These are phyloP conservation scores for Aporophyla lueneburgensis DNA, from an alignment of 2,888 invertebrate species.

Conservation along the genomic window DNA sequence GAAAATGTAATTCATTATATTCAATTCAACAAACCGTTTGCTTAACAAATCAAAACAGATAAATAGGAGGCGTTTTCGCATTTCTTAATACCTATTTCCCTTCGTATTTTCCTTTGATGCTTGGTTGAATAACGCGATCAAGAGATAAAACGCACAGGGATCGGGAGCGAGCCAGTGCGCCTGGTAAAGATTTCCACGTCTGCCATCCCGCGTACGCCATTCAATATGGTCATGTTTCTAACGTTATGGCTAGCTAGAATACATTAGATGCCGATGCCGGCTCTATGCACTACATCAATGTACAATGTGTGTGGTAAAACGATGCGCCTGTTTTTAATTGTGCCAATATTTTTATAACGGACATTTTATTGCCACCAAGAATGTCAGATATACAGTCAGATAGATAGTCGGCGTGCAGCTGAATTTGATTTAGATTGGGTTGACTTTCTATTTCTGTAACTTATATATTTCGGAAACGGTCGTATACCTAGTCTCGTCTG, in stretches of 20 bases:
- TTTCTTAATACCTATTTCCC: constrained; percentile 82
- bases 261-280: constrained; percentile 5
- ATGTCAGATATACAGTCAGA: too few relatives aligned
- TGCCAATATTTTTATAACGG: constrained; percentile 14
- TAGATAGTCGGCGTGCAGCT: constrained; percentile 10
- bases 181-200: constrained; percentile 79
- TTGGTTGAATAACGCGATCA: constrained; percentile 89
- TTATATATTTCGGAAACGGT: background rate
- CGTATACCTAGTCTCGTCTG: constrained; percentile 4
- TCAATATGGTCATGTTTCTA: constrained; percentile 76
- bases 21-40: constrained; percentile 72
- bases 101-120: constrained; percentile 87
- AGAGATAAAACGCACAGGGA: constrained; percentile 87
- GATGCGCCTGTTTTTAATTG: constrained; percentile 20
- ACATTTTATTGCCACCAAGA: constrained; percentile 18
- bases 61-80: constrained; percentile 81
- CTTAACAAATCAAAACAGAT: constrained; percentile 80
- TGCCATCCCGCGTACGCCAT: constrained; percentile 71
- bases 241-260: constrained; percentile 63
- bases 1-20: constrained; percentile 49
- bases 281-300: constrained; percentile 24
- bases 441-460: constrained; percentile 16
- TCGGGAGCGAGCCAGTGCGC: constrained; percentile 77
- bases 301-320: constrained; percentile 19
- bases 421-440: constrained; percentile 27